phyloP scores from a whole-genome alignment of 2,797 vertebrate genomes.

The Phaenicophaeus curvirostris region DNA sequence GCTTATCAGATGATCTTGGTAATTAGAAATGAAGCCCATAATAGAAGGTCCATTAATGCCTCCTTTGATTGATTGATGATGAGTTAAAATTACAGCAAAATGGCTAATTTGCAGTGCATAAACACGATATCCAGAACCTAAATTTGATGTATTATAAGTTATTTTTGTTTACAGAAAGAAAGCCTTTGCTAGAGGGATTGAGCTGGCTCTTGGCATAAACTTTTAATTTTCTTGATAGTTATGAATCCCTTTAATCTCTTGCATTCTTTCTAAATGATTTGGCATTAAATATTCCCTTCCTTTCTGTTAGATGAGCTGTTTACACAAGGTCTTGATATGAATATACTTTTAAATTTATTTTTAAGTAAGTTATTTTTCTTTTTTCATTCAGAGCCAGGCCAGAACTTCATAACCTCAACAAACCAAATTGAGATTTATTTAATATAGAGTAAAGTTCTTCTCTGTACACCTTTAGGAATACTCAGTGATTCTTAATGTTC shows the following conservation, averaged over 20 bases:
- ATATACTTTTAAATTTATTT: constrained; percentile 9
- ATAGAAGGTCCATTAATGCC: neutral
- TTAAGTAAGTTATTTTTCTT: neutral
- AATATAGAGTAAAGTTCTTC: neutral
- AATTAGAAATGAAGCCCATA: constrained; percentile 8
- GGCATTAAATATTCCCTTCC: neutral
- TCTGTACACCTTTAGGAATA: neutral
- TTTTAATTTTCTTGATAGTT: constrained; percentile 27
- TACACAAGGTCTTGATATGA: neutral
- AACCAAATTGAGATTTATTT: neutral
- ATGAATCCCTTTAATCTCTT: constrained; percentile 34
- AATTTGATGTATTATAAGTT: constrained; percentile 4
- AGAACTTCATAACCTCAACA: neutral
- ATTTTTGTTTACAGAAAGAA: constrained; percentile 49
- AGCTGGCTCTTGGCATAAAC: constrained; percentile 18
- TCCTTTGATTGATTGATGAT: constrained; percentile 1
- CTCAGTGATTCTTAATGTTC: neutral
- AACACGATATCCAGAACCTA: neutral
- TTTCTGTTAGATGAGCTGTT: neutral
- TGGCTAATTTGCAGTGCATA: neutral
- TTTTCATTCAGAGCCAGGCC: neutral
- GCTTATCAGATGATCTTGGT: constrained; percentile 17
- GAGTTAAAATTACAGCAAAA: neutral
- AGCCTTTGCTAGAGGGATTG: constrained; percentile 9
- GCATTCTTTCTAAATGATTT: constrained; percentile 19